Conservation (phyloP, 1,140 invertebrate genomes). For the Aphis gossypii region DNA sequence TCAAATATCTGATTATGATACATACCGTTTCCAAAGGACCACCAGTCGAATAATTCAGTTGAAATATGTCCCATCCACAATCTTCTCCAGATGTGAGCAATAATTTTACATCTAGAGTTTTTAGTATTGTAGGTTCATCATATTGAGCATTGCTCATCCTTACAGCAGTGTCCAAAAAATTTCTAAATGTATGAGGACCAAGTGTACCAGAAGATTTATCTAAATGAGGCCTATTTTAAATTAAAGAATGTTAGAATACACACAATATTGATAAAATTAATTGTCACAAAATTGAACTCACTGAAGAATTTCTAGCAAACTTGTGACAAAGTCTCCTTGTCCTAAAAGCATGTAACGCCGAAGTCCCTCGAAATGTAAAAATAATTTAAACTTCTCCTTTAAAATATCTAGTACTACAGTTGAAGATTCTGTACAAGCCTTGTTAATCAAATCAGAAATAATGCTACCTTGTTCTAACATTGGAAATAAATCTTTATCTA, state of each 20-base stretch:
- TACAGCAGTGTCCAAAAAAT: conserved; percentile 89
- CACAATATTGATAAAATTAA: conserved; percentile 58
- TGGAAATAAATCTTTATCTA: conserved; percentile 60
- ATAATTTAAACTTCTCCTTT: conserved; percentile 84
- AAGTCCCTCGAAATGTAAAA: conserved; percentile 90
- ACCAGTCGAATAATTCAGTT: conserved; percentile 89
- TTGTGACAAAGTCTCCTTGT: conserved; percentile 94
- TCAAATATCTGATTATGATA: background rate
- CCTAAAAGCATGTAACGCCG: conserved; percentile 89
- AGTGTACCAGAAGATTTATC: conserved; percentile 86
- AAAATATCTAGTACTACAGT: conserved; percentile 85
- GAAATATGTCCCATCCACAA: conserved; percentile 95
- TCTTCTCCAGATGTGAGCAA: conserved; percentile 81
- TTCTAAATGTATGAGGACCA: conserved; percentile 87
- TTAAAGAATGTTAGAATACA: conserved; percentile 34
- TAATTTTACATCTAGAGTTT: conserved; percentile 84
- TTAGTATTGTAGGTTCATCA: conserved; percentile 89
- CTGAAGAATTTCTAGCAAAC: conserved; percentile 90
- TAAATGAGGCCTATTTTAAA: conserved; percentile 77
- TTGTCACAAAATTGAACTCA: conserved; percentile 66
- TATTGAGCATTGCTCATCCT: conserved; percentile 94
- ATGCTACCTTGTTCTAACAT: conserved; percentile 75
- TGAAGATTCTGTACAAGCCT: conserved; percentile 86
- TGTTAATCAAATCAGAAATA: conserved; percentile 81
- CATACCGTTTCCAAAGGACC: conserved; percentile 88